Conservation (phyloP, 1,140 invertebrate genomes). For the Ditylenchus dipsaci region DNA sequence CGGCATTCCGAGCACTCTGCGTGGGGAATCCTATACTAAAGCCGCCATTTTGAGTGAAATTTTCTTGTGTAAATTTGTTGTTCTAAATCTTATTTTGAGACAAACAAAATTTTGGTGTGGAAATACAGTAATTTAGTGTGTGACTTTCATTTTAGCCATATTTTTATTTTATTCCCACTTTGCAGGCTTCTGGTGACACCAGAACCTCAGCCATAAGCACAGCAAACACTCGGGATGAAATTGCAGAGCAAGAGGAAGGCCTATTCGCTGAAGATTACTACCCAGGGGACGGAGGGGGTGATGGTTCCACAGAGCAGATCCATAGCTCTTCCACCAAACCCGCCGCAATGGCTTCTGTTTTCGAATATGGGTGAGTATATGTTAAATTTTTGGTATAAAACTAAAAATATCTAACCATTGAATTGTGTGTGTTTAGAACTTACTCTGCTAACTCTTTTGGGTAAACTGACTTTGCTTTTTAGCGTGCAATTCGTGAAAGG, state of each 20-base stretch:
- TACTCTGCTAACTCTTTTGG: conserved; percentile 1
- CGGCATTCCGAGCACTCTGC: too few relatives aligned
- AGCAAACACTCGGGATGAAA: neutral
- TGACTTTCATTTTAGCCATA: too few relatives aligned
- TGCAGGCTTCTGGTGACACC: neutral
- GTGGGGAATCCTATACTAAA: too few relatives aligned
- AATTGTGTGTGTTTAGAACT: neutral
- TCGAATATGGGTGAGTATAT: neutral
- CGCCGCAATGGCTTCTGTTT: neutral
- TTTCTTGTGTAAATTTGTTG: too few relatives aligned
- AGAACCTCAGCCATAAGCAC: neutral
- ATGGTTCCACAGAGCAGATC: neutral
- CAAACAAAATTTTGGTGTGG: too few relatives aligned
- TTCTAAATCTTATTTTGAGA: too few relatives aligned
- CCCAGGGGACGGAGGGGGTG: neutral
- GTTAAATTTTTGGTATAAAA: neutral
- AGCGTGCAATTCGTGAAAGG: too few relatives aligned
- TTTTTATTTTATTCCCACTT: neutral
- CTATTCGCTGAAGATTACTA: neutral
- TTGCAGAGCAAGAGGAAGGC: neutral
- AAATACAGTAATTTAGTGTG: too few relatives aligned
- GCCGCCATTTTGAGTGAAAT: too few relatives aligned
- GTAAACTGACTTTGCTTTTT: neutral
- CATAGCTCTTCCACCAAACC: neutral
- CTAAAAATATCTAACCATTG: neutral